Evolutionary conservation across 2,888 invertebrate species (phyloP), one percentile per base, ranked within the genome.

Genomic region (Ectropis crepuscularia): DNA sequence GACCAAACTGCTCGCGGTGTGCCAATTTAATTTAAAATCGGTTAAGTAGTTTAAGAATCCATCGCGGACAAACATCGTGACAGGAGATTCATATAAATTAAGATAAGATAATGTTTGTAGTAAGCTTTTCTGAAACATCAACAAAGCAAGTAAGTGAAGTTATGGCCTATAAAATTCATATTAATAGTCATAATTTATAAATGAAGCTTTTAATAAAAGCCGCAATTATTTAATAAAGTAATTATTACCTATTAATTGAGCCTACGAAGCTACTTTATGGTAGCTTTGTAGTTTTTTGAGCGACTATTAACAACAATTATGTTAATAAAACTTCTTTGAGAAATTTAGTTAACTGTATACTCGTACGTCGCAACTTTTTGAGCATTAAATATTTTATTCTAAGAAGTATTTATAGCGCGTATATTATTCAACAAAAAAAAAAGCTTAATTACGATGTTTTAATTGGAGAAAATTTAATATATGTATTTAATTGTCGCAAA

Each of bases 311-410:
- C 60, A 61, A 61, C 71, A 72, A 80, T 86, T 78, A 79, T 72
- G 75, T 75, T 78, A 82, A 86, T 85, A 83, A 75, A 85, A 85
- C 86, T 79, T 39, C 39, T 41, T 51, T 41, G 41, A 16, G 10
- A 41, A 1, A 10, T 9, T 51, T 39, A 10, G 9, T 51, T 41
- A 38, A 38, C 11, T 49, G 49, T 49, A 39, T 12, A 2, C 16
- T 28, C 4, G 16, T 28, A 39, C 8, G 8, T 51, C 16, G n/a
- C n/a, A 41, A 6, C 45, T 39, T 45, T 10, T 43, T 37, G 16
- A 16, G 10, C 10, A 38, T 39, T n/a, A 7, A 5, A 37, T 42
- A 42, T 51, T 37, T 46, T 10, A 48, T 47, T 12, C 11, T 36
- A 36, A 4, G 37, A 49, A 7, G 4, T 38, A 38, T n/a, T n/a